phyloP scores from a whole-genome alignment of 2,797 vertebrate genomes.

The Atherinosoma microstoma region DNA sequence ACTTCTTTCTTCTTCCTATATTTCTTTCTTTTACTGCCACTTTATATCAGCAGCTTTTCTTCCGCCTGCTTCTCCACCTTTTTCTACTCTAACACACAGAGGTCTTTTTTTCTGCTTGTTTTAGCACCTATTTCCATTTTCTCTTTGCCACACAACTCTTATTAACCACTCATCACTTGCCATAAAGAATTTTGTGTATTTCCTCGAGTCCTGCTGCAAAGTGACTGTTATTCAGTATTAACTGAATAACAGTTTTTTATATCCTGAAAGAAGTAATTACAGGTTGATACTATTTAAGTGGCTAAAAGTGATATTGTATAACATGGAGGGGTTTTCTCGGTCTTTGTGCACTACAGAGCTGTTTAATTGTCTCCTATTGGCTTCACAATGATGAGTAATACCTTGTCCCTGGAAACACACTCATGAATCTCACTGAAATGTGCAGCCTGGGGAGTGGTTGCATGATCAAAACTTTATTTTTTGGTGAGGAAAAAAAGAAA shows the following conservation, averaged over 20 bases:
- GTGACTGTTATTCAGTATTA: constrained; percentile 35
- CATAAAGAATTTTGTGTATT: constrained; percentile 42
- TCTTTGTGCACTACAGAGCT: constrained; percentile 30
- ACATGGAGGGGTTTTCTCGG: constrained; percentile 25
- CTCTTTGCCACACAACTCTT: constrained; percentile 17
- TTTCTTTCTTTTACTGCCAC: constrained; percentile 3
- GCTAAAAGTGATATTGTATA: constrained; percentile 60
- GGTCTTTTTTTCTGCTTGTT: background rate
- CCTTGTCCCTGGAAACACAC: constrained; percentile 32
- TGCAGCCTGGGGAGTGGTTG: background rate
- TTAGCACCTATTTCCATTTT: background rate
- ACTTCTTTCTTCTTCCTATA: constrained; percentile 13
- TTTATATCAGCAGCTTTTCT: constrained; percentile 27
- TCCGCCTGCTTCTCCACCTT: background rate
- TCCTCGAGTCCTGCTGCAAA: constrained; percentile 34
- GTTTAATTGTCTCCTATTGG: constrained; percentile 40
- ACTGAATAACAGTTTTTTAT: background rate
- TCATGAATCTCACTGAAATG: constrained; percentile 19
- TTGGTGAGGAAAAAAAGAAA: background rate
- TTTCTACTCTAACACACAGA: background rate
- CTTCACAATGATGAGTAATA: constrained; percentile 48
- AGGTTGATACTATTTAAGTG: constrained; percentile 27
- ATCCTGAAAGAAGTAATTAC: constrained; percentile 44
- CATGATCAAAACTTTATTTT: constrained; percentile 43
- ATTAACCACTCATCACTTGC: constrained; percentile 12